A percentile compares a stretch with the other conserved stretches of the same genome.
Conservation (phyloP, 2,888 invertebrate species). For the Campoplex capitator region DNA sequence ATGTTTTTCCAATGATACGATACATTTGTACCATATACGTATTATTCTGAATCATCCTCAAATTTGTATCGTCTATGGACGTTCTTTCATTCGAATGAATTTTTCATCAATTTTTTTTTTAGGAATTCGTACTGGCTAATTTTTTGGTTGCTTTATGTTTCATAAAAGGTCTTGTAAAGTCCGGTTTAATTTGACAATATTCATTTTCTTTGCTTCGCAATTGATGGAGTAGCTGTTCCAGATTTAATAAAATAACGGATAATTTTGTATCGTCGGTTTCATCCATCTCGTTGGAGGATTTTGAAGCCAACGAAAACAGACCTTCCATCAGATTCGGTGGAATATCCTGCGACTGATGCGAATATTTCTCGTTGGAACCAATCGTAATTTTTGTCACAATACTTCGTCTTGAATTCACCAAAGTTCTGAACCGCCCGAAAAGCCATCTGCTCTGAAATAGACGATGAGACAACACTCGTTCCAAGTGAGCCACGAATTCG, state of each 20-base stretch:
- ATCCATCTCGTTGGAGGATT: conserved; percentile 38
- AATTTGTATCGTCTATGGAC: no score
- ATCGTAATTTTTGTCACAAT: conserved; percentile 72
- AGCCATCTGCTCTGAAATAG: conserved; percentile 73
- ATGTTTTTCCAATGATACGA: background rate
- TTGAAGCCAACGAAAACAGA: conserved; percentile 70
- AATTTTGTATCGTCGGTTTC: conserved; percentile 56
- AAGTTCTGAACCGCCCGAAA: conserved; percentile 64
- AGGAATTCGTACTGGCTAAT: conserved; percentile 56
- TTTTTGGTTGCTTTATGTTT: conserved; percentile 18
- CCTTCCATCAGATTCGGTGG: conserved; percentile 68
- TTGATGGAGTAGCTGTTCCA: conserved; percentile 68
- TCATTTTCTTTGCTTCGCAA: conserved; percentile 40
- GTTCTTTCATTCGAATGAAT: background rate
- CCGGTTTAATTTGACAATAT: background rate
- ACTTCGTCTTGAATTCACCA: conserved; percentile 67
- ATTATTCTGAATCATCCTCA: no score
- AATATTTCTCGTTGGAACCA: conserved; percentile 64
- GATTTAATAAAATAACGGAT: conserved; percentile 43
- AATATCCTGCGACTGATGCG: conserved; percentile 62
- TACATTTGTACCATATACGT: no score
- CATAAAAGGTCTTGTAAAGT: conserved; percentile 28
- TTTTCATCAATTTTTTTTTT: background rate
- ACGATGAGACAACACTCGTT: conserved; percentile 74
- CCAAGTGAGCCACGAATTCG: conserved; percentile 80